Conservation (phyloP, 2,888 invertebrate species). For the Lasioglossum lativentre region DNA sequence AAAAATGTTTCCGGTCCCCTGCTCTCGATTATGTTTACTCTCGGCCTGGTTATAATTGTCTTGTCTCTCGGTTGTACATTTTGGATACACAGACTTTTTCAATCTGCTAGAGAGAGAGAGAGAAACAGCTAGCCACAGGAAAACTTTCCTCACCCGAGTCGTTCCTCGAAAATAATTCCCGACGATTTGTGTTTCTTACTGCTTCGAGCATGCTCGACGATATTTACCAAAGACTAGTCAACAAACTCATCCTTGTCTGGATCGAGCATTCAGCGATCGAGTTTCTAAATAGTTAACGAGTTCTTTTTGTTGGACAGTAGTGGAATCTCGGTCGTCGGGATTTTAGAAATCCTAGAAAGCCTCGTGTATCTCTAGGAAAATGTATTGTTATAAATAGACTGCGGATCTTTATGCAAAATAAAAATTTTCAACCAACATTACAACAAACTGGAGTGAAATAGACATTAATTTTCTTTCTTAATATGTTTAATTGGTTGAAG, state of each 20-base stretch:
- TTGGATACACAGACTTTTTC: background rate
- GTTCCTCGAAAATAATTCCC: background rate
- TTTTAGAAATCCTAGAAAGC: too few relatives aligned
- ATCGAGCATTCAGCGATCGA: background rate
- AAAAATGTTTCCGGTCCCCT: slow-evolving; percentile 38
- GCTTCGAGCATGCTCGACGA: background rate
- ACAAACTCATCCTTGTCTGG: background rate
- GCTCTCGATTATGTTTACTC: slow-evolving; percentile 54
- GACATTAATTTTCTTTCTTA: too few relatives aligned
- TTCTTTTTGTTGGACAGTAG: background rate
- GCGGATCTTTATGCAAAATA: too few relatives aligned
- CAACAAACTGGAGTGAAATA: too few relatives aligned
- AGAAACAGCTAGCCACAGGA: background rate
- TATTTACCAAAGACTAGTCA: background rate
- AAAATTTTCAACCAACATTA: too few relatives aligned
- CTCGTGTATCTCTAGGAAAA: background rate
- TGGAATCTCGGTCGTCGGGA: too few relatives aligned
- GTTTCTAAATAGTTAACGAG: background rate
- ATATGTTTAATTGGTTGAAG: too few relatives aligned
- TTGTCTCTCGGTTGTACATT: slow-evolving; percentile 20
- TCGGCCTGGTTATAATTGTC: slow-evolving; percentile 54
- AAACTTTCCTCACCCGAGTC: slow-evolving; percentile 1
- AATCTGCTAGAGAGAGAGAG: background rate
- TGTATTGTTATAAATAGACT: background rate
- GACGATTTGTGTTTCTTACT: background rate